These are phyloP conservation scores for Epinephelus awoara DNA, from an alignment of 2,797 vertebrate genomes.

Conservation along the genomic window DNA sequence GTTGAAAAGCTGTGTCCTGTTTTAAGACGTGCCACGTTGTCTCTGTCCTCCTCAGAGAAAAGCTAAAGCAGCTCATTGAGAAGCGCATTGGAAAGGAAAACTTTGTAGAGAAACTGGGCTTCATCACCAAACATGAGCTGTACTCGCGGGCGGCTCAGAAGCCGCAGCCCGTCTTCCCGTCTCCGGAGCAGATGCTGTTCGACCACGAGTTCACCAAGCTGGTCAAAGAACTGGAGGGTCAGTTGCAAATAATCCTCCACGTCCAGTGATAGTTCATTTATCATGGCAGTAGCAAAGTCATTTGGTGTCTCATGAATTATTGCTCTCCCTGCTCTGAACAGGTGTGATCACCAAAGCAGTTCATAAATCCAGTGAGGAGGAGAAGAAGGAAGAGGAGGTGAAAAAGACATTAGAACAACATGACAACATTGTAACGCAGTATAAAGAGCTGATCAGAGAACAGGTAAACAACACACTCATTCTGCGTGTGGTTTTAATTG, in stretches of 20 bases:
- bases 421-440: slow-evolving; percentile 97
- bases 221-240: slow-evolving; percentile 98
- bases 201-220: slow-evolving; percentile 99
- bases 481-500: neutral
- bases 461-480: slow-evolving; percentile 84
- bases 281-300: neutral
- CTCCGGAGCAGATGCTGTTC: slow-evolving; percentile 97
- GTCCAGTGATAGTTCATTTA: neutral
- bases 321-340: slow-evolving; percentile 61
- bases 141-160: slow-evolving; percentile 98
- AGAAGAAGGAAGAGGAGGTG: slow-evolving; percentile 98
- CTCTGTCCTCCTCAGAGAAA: slow-evolving; percentile 87
- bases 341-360: slow-evolving; percentile 97
- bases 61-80: slow-evolving; percentile 98
- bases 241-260: slow-evolving; percentile 48
- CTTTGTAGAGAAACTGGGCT: slow-evolving; percentile 97
- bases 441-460: slow-evolving; percentile 97
- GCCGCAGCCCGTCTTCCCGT: slow-evolving; percentile 94
- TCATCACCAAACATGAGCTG: slow-evolving; percentile 97
- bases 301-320: neutral
- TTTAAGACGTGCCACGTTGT: neutral
- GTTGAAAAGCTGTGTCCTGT: neutral
- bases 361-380: slow-evolving; percentile 98
- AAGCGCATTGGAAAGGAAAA: slow-evolving; percentile 99
- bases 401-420: slow-evolving; percentile 98